Evolutionary conservation across 2,113 vertebrate genomes (phyloP).

Genomic region (Theristicus caerulescens): DNA sequence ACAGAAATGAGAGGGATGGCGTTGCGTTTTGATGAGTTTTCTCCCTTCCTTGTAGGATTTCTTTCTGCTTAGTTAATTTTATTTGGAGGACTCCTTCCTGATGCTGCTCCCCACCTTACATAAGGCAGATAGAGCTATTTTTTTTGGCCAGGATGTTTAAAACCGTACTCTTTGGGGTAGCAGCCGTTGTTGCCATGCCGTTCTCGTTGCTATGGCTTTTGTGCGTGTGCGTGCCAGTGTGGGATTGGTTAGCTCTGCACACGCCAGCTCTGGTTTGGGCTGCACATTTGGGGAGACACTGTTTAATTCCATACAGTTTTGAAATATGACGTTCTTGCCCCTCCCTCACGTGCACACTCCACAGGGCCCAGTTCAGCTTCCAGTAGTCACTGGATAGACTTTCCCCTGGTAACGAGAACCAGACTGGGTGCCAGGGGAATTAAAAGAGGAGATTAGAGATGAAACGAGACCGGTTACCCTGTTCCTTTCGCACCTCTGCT

Average conservation of each 20-base stretch:
- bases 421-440: background rate
- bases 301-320: background rate
- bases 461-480: fast-evolving
- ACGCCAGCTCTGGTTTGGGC: background rate
- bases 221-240: background rate
- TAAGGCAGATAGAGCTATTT: background rate
- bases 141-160: background rate
- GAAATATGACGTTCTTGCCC: fast-evolving
- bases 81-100: background rate
- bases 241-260: background rate
- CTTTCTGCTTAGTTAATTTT: background rate
- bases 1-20: background rate
- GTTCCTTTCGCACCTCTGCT: background rate
- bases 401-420: background rate
- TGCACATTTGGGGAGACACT: background rate
- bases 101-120: background rate
- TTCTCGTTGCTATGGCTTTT: slow-evolving; percentile 56
- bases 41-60: background rate
- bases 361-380: background rate
- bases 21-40: background rate
- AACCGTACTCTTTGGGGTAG: background rate
- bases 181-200: slow-evolving; percentile 57
- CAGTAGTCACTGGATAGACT: background rate
- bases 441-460: background rate
- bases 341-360: fast-evolving